Evolutionary conservation across 2,888 invertebrate species (phyloP).

Genomic region (Xanthia togata): DNA sequence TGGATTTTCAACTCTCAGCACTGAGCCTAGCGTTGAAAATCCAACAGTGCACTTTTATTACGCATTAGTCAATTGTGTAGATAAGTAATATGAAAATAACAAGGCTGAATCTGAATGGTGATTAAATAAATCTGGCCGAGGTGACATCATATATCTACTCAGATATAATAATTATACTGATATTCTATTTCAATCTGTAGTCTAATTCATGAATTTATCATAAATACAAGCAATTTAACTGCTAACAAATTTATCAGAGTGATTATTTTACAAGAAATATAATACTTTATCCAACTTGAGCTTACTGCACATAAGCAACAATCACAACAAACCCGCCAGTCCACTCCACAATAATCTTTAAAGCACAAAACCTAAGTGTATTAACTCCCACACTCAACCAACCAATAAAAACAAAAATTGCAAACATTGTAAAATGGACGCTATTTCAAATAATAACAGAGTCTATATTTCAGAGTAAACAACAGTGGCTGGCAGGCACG

Average conservation of each 20-base stretch:
- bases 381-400: slow-evolving; percentile 36
- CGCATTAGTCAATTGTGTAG: background rate
- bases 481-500: slow-evolving; percentile 28
- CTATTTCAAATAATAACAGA: slow-evolving; percentile 33
- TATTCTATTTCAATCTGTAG: background rate
- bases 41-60: no score
- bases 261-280: background rate
- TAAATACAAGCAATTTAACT: background rate
- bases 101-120: background rate
- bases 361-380: slow-evolving; percentile 47
- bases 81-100: background rate
- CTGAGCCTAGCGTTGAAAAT: no score
- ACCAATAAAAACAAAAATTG: slow-evolving; percentile 48
- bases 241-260: background rate
- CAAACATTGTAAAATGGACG: slow-evolving; percentile 39
- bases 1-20: no score
- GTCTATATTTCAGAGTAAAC: slow-evolving; percentile 39
- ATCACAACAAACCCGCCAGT: slow-evolving; percentile 5
- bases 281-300: slow-evolving; percentile 5
- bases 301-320: background rate
- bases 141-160: background rate
- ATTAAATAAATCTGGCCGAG: background rate
- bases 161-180: background rate
- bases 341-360: slow-evolving; percentile 45
- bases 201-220: background rate